Evolutionary conservation across 1,140 invertebrate species (phyloP).

Genomic region (Sarcophaga peregrina): DNA sequence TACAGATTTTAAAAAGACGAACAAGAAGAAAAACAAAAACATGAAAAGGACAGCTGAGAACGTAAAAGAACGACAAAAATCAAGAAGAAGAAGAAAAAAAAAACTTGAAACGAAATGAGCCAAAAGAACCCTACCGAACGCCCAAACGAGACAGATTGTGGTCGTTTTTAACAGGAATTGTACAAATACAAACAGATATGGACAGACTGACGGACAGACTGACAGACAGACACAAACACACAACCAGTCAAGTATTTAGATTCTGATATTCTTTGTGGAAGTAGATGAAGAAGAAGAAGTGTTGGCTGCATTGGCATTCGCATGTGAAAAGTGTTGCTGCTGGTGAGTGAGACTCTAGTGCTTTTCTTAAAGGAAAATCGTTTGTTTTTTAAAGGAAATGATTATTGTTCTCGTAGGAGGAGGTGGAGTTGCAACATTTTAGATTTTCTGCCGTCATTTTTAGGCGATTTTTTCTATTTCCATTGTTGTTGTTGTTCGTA

Average conservation of each 20-base stretch:
- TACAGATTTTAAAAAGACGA: constrained; percentile 41
- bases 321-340: background rate
- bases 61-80: constrained; percentile 20
- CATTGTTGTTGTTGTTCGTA: background rate
- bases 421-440: background rate
- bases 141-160: constrained; percentile 25
- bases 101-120: background rate
- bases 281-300: background rate
- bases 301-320: background rate
- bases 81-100: background rate
- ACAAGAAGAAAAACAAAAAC: constrained; percentile 19
- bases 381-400: background rate
- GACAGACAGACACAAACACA: background rate
- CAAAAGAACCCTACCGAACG: background rate
- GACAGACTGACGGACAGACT: too few relatives aligned
- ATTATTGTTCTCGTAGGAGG: constrained; percentile 8
- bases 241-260: background rate
- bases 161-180: constrained; percentile 32
- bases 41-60: background rate
- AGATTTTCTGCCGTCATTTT: background rate
- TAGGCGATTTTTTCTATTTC: background rate
- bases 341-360: background rate
- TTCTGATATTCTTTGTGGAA: background rate
- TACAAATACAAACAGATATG: background rate
- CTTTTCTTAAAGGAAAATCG: background rate